These are phyloP conservation scores for Sorex araneus DNA, from an alignment of 2,113 vertebrate genomes.

Conservation along the genomic window DNA sequence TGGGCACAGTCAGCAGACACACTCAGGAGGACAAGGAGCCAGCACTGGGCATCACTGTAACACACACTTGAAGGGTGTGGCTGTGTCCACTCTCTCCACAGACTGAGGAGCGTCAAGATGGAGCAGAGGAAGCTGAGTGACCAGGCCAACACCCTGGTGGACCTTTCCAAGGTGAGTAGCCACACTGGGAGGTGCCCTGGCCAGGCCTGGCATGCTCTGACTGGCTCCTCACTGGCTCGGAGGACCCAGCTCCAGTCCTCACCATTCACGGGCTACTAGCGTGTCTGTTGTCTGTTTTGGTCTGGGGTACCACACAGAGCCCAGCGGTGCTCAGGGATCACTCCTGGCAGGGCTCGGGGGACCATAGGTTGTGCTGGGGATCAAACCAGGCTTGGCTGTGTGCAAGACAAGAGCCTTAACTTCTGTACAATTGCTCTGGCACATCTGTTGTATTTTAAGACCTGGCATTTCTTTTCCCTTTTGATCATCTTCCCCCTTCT, in stretches of 20 bases:
- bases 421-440: no score
- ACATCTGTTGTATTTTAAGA: neutral
- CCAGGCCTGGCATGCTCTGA: neutral
- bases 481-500: neutral
- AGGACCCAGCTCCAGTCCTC: neutral
- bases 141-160: slow-evolving; percentile 98
- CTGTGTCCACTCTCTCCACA: slow-evolving; percentile 82
- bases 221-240: neutral
- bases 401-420: no score
- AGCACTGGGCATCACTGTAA: neutral
- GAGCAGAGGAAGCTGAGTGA: slow-evolving; percentile 99
- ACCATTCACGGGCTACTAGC: neutral
- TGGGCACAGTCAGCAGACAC: no score
- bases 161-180: slow-evolving; percentile 96
- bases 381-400: no score
- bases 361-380: no score
- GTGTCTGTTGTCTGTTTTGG: neutral
- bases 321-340: no score
- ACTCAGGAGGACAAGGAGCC: rapidly evolving
- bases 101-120: slow-evolving; percentile 98
- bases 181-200: rapidly evolving
- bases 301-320: no score
- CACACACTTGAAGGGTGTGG: neutral
- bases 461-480: neutral
- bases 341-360: no score